These are phyloP conservation scores for Mus spretus DNA, from an alignment of 2,797 vertebrate species.

Conservation along the genomic window DNA sequence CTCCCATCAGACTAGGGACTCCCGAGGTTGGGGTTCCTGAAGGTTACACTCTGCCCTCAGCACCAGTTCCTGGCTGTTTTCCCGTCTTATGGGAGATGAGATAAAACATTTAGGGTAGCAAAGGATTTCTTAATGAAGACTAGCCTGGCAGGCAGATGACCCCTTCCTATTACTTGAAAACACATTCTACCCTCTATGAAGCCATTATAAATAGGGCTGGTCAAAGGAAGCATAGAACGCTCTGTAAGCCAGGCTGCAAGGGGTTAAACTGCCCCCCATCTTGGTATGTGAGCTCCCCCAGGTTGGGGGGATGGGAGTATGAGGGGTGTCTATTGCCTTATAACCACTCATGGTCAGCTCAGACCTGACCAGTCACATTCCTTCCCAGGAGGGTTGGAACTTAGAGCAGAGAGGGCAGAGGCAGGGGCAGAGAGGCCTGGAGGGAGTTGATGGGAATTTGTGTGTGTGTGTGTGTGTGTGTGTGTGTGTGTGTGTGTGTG, in stretches of 20 bases:
- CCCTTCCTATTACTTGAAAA: background rate
- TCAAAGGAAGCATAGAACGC: background rate
- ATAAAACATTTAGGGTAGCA: constrained; percentile 67
- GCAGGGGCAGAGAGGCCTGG: constrained; percentile 8
- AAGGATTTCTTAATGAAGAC: constrained; percentile 61
- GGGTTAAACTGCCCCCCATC: constrained; percentile 73
- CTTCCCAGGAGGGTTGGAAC: constrained; percentile 75
- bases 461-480: no score
- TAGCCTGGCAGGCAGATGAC: constrained; percentile 9
- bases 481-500: no score
- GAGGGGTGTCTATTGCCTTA: constrained; percentile 75
- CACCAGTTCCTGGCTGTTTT: constrained; percentile 55
- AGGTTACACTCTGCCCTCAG: constrained; percentile 61
- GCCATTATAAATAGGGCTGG: background rate
- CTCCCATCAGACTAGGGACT: constrained; percentile 75
- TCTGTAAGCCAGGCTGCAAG: constrained; percentile 57
- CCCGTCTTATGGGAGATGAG: constrained; percentile 60
- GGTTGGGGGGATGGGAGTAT: constrained; percentile 67
- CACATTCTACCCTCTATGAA: background rate
- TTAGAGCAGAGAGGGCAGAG: constrained; percentile 55
- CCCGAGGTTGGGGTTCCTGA: constrained; percentile 73
- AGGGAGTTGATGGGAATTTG: constrained; percentile 45
- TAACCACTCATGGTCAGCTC: constrained; percentile 82
- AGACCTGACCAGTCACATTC: constrained; percentile 87
- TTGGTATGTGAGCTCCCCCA: constrained; percentile 79